Evolutionary conservation across 2,888 invertebrate genomes (phyloP).

Genomic region (Hofmannophila pseudospretella): DNA sequence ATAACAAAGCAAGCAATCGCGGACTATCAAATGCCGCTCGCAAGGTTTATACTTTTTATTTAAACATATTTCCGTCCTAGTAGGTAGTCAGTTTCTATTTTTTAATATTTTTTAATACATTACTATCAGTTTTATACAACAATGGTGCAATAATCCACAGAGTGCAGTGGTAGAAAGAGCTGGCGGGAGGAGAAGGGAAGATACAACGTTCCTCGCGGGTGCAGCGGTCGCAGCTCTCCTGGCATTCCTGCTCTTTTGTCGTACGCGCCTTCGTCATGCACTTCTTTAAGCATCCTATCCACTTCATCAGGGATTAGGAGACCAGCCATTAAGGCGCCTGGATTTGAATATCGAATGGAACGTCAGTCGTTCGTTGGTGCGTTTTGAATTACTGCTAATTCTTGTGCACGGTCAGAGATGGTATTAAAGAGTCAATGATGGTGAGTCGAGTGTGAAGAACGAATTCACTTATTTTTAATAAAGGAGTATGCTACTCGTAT

Average conservation of each 20-base stretch:
- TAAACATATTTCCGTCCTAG: too few species aligned
- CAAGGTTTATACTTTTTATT: too few species aligned
- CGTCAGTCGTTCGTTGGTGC: slow-evolving; percentile 5
- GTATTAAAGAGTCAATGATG: background rate
- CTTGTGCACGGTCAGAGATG: background rate
- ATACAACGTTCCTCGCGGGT: slow-evolving; percentile 58
- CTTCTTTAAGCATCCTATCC: slow-evolving; percentile 34
- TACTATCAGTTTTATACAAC: too few species aligned
- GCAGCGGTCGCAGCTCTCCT: slow-evolving; percentile 64
- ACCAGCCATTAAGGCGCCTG: slow-evolving; percentile 4
- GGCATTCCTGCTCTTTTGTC: slow-evolving; percentile 61
- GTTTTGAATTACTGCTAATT: slow-evolving; percentile 6
- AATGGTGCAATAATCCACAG: too few species aligned
- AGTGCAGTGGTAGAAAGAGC: slow-evolving; percentile 65
- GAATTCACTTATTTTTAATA: too few species aligned
- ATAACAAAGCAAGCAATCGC: too few species aligned
- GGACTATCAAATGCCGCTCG: too few species aligned
- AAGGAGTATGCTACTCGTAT: too few species aligned
- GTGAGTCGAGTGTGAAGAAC: too few species aligned
- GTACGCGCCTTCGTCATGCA: slow-evolving; percentile 53
- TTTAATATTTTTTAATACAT: too few species aligned
- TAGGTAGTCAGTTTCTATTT: too few species aligned
- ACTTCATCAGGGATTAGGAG: background rate
- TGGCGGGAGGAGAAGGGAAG: slow-evolving; percentile 57
- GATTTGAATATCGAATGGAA: slow-evolving; percentile 6